These are phyloP conservation scores for Hippotragus niger DNA, from an alignment of 2,113 vertebrate species.

Conservation along the genomic window DNA sequence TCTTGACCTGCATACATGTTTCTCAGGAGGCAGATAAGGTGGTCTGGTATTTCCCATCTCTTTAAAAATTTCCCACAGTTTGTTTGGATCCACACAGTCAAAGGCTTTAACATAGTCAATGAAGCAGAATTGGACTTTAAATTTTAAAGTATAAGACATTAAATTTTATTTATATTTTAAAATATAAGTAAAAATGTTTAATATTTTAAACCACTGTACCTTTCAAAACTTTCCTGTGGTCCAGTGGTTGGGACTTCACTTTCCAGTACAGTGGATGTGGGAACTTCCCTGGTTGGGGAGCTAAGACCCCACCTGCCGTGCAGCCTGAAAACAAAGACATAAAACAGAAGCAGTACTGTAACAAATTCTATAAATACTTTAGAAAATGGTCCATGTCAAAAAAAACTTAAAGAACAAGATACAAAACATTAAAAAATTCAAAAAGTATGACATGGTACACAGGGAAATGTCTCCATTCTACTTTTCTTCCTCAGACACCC, in stretches of 20 bases:
- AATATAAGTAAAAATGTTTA: not conserved
- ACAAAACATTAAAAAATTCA: not conserved
- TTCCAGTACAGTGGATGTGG: not conserved
- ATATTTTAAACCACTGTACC: not conserved
- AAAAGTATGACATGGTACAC: not conserved
- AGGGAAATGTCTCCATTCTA: not conserved
- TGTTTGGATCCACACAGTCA: not conserved
- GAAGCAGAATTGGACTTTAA: not conserved
- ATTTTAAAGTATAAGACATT: not conserved
- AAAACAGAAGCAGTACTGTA: not conserved
- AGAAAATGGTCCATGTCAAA: accelerated
- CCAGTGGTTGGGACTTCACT: not conserved
- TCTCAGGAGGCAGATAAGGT: not conserved
- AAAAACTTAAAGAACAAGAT: not conserved
- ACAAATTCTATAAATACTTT: not conserved
- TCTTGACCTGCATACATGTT: not conserved
- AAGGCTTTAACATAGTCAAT: not conserved
- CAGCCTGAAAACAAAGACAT: not conserved
- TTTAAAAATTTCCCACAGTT: not conserved
- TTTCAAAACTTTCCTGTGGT: not conserved
- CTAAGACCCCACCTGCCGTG: not conserved
- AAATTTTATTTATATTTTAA: not conserved
- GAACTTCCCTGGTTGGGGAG: not conserved
- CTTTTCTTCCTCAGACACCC: not conserved
- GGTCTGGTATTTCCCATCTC: not conserved